A percentile compares a stretch with the other conserved stretches of the same genome.
Conservation (phyloP, 2,113 vertebrate species). For the Tupaia chinensis region DNA sequence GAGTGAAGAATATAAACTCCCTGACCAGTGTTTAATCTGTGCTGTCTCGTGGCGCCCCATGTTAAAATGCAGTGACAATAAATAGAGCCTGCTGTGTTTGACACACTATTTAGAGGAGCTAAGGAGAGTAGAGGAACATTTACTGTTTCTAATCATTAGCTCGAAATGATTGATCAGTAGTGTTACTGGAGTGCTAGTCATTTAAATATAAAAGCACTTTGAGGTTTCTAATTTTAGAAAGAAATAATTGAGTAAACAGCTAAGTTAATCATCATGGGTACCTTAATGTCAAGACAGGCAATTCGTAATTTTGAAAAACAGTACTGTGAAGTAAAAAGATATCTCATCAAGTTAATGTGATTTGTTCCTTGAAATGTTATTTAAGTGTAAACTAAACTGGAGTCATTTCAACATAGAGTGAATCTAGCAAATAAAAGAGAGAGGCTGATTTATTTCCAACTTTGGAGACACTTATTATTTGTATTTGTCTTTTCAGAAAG, state of each 20-base stretch:
- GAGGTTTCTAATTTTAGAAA: slow-evolving; percentile 78
- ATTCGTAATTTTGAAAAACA: slow-evolving; percentile 78
- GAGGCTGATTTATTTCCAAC: slow-evolving; percentile 16
- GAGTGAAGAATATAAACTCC: neutral
- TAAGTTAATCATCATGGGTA: slow-evolving; percentile 75
- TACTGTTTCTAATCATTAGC: slow-evolving; percentile 71
- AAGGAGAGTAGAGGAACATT: slow-evolving; percentile 33
- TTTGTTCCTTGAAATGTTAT: slow-evolving; percentile 76
- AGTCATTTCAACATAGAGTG: slow-evolving; percentile 66
- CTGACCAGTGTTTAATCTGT: neutral
- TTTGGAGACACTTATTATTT: slow-evolving; percentile 36
- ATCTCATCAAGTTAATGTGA: slow-evolving; percentile 70
- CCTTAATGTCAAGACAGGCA: slow-evolving; percentile 62
- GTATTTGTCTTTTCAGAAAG: slow-evolving; percentile 47
- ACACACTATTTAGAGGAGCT: slow-evolving; percentile 37
- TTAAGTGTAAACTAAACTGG: slow-evolving; percentile 72
- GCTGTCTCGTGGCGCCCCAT: neutral
- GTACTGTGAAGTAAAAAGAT: slow-evolving; percentile 65
- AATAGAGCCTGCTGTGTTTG: slow-evolving; percentile 29
- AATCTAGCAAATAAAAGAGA: slow-evolving; percentile 56
- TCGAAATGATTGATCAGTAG: slow-evolving; percentile 75
- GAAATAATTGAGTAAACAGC: slow-evolving; percentile 75
- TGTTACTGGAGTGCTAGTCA: slow-evolving; percentile 59
- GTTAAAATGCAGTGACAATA: slow-evolving; percentile 50
- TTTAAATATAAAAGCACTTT: slow-evolving; percentile 77